Conservation (phyloP, 2,113 vertebrate species). For the Paracanthobrama guichenoti region DNA sequence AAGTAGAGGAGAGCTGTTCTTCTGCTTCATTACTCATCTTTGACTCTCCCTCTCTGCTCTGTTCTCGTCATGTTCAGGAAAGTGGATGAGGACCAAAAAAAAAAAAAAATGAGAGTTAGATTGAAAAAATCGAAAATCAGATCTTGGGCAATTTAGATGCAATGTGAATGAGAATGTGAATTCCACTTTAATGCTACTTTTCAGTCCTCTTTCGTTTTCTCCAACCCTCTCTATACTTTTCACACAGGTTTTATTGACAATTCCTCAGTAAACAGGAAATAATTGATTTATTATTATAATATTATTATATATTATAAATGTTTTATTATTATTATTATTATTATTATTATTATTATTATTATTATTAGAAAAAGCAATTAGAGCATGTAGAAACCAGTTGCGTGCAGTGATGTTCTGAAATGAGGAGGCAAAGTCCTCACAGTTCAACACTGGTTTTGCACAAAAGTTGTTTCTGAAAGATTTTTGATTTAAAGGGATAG, state of each 20-base stretch:
- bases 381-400: too few species aligned
- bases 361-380: too few species aligned
- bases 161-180: constrained; percentile 16
- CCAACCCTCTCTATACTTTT: not conserved
- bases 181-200: not conserved
- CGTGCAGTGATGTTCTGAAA: too few species aligned
- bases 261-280: too few species aligned
- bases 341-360: too few species aligned
- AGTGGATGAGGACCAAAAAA: constrained; percentile 1
- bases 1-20: not conserved
- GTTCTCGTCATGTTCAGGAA: not conserved
- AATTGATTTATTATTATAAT: not conserved
- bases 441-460: too few species aligned
- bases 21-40: constrained; percentile 10
- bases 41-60: constrained; percentile 6
- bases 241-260: not conserved
- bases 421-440: too few species aligned
- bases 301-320: too few species aligned
- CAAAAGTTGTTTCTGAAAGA: too few species aligned
- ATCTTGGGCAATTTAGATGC: constrained; percentile 9
- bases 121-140: constrained; percentile 23
- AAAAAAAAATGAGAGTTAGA: constrained; percentile 22
- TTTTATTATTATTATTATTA: not conserved
- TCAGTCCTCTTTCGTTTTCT: not conserved
- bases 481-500: too few species aligned